Evolutionary conservation across 2,888 invertebrate genomes (phyloP).

Genomic region (Folsomia candida): DNA sequence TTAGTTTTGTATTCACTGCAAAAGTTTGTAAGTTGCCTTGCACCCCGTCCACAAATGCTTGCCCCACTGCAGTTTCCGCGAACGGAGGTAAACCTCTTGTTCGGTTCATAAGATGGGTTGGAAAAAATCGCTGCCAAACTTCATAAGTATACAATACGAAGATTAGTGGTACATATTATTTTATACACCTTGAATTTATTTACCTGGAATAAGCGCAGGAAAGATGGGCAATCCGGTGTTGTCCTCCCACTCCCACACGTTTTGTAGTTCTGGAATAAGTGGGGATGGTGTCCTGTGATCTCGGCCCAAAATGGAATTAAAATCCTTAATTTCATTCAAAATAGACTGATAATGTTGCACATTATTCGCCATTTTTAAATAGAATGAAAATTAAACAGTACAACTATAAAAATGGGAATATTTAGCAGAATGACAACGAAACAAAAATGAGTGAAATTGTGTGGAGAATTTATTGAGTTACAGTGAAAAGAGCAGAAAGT

Average conservation of each 20-base stretch:
- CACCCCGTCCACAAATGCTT: not conserved
- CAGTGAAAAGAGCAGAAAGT: too few relatives aligned
- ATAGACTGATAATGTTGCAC: not conserved
- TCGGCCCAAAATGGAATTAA: not conserved
- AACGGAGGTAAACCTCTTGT: not conserved
- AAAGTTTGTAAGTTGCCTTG: not conserved
- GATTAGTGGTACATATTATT: not conserved
- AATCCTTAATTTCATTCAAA: not conserved
- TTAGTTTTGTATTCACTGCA: not conserved
- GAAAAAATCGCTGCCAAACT: not conserved
- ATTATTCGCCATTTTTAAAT: not conserved
- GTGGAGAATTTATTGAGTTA: too few relatives aligned
- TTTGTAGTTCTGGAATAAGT: not conserved
- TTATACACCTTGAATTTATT: not conserved
- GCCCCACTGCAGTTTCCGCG: not conserved
- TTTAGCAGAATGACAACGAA: too few relatives aligned
- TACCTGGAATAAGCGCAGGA: not conserved
- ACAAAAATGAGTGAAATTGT: too few relatives aligned
- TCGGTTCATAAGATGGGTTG: not conserved
- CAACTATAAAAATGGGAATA: too few relatives aligned
- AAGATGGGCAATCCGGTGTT: not conserved
- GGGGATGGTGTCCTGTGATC: not conserved
- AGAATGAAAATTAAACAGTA: not conserved
- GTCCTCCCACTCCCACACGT: not conserved
- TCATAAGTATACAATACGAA: not conserved